Evolutionary conservation across 2,797 vertebrate genomes (phyloP), one percentile per base, ranked within the genome.

Genomic region (Taenioides sp.): DNA sequence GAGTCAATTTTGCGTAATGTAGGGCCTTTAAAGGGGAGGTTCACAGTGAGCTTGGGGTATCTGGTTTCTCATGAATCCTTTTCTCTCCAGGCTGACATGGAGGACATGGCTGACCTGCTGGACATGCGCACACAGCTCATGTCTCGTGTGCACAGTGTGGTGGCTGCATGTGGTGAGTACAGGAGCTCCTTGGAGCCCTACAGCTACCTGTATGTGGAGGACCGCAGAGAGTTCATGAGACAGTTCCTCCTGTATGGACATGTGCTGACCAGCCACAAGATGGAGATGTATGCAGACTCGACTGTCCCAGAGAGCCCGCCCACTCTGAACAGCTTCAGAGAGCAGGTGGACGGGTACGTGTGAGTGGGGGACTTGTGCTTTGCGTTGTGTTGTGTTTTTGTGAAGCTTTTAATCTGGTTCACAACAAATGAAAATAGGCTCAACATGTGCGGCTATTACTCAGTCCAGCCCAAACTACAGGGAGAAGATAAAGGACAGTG

Each of bases 211-310:
- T 98, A 93, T 0, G 78, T 94, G 23, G 95, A 97, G 0, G 94
- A 98, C 83, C 92, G 92, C 23, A 91, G 92, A 80, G 96, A 98
- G 80, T 89, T 94, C 63, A 94, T 97, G 88, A 90, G 85, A 1
- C 96, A 95, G 82, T 95, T 99, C 77, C 92, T 99, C 28, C 80
- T 93, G 11, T 94, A 95, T 0, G 92, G 96, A 1, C 95, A 87
- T 0, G 20, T 91, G 43, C 93, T 94, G 47, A 91, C 88, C 0
- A 83, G 87, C 0, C 92, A 94, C 7, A 95, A 97, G 60, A 54
- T 86, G 0, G 95, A 97, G 76, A 80, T 84, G 10, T 88, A 92
- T 0, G 76, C 70, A 0, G 94, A 94, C 6, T 86, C 93, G 0
- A 79, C 89, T 0, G 72, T 95, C 25, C 93, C 94, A 0, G 94